Base-by-base conservation (phyloP, 2,797 vertebrate genomes). In the Argentina silus region DNA sequence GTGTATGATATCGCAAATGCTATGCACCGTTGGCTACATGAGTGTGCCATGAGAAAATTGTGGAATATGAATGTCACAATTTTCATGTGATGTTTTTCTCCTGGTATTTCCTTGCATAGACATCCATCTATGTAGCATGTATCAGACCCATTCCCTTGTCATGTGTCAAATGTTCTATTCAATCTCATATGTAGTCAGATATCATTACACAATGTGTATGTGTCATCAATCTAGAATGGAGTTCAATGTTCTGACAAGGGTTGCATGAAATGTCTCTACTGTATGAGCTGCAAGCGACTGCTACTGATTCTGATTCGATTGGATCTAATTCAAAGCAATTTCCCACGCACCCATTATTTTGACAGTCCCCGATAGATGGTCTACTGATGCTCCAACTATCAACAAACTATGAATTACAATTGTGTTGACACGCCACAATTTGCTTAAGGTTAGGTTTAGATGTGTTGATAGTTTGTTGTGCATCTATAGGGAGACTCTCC, bases 171-270 rank as follows among this genome's bases (percentile, higher is more conserved):
- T 42, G 15, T 12, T 27, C 36, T 51, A 2, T 23, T 48, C 17
- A n/a, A 65, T 19, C 64, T 44, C 11, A 67, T 15, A 51, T 19
- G 6, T 14, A 36, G 17, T 48, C 17, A 23, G 10, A 47, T 12
- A 48, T 47, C 62, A 44, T 64, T 64, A 8, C 62, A 19, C 21
- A 63, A 44, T 44, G 11, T 12, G 11, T 10, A 36, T 60, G 57
- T 60, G 19, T 60, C 21, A 4, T 23, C 36, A 45, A 9, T 21
- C 44, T 50, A 44, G 9, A 68, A 44, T 79, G 57, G 36, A 72
- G 75, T 78, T 85, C 77, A 81, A 73, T 86, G 77, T 81, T 83
- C 73, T 83, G 76, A 81, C 77, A 73, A 70, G 74, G 47, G 63
- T 77, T 70, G 81, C 67, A 62, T 67, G 60, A 51, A 68, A 63